Evolutionary conservation across 2,888 invertebrate species (phyloP).

Genomic region (Lepidochrysops patricia): DNA sequence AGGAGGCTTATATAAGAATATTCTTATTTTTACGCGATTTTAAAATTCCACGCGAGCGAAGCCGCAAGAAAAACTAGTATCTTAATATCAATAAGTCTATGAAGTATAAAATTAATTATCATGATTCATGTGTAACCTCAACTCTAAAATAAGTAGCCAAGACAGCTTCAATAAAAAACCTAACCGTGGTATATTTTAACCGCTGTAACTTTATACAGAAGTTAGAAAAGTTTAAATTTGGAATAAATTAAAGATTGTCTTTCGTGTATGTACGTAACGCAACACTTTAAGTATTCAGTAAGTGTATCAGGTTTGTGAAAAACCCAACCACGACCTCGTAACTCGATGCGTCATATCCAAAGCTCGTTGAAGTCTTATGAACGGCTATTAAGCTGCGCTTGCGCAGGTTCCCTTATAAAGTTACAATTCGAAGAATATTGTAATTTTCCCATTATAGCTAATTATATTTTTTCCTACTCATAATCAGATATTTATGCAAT

Average conservation of each 20-base stretch:
- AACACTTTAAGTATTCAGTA: background rate
- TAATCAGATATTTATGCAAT: no score
- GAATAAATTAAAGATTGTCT: background rate
- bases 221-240: background rate
- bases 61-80: no score
- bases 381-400: conserved; percentile 21
- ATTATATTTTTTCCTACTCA: background rate
- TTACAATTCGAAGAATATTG: background rate
- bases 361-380: conserved; percentile 29
- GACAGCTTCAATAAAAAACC: background rate
- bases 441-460: conserved; percentile 9
- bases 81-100: no score
- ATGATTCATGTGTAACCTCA: no score
- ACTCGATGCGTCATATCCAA: conserved; percentile 23
- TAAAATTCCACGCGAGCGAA: no score
- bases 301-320: background rate
- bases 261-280: background rate
- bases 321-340: background rate
- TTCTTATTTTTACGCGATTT: no score
- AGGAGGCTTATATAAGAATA: no score
- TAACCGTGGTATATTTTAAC: background rate
- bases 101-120: no score
- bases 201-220: background rate
- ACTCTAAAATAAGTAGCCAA: background rate
- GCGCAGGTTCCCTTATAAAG: background rate